These are phyloP conservation scores for Macrophya alboannulata DNA, from an alignment of 2,888 invertebrate species.

Conservation along the genomic window DNA sequence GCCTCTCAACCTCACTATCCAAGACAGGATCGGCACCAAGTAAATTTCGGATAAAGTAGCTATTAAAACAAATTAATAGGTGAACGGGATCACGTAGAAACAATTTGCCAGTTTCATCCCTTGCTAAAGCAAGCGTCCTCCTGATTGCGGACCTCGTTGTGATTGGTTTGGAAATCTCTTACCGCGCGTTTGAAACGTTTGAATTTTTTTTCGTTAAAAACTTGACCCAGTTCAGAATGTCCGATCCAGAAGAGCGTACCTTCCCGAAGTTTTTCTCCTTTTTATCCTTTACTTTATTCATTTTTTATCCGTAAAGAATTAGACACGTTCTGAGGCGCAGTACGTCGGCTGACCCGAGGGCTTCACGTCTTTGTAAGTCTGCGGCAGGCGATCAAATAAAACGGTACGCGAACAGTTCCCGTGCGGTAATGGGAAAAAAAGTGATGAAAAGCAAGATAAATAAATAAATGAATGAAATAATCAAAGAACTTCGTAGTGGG, in stretches of 20 bases:
- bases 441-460: not conserved
- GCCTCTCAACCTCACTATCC: not conserved
- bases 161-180: not conserved
- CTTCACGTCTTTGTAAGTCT: constrained; percentile 15
- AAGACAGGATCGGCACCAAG: not conserved
- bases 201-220: not conserved
- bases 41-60: not conserved
- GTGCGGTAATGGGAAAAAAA: not conserved
- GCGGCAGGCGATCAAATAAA: constrained; percentile 7
- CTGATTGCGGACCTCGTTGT: not conserved
- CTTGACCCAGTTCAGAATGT: constrained; percentile 30
- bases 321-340: constrained; percentile 35
- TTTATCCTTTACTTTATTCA: not conserved
- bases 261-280: not conserved
- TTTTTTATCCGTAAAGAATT: not conserved
- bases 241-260: constrained; percentile 35
- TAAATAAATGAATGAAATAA: constrained; percentile 26
- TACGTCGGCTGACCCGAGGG: constrained; percentile 22
- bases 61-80: not conserved
- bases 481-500: not conserved
- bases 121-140: not conserved
- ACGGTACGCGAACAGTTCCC: constrained; percentile 2
- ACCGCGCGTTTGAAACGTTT: not conserved
- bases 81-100: not conserved
- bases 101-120: not conserved